Evolutionary conservation across 2,113 vertebrate genomes (phyloP), one percentile per base, ranked within the genome.

Genomic region (Paralichthys olivaceus): DNA sequence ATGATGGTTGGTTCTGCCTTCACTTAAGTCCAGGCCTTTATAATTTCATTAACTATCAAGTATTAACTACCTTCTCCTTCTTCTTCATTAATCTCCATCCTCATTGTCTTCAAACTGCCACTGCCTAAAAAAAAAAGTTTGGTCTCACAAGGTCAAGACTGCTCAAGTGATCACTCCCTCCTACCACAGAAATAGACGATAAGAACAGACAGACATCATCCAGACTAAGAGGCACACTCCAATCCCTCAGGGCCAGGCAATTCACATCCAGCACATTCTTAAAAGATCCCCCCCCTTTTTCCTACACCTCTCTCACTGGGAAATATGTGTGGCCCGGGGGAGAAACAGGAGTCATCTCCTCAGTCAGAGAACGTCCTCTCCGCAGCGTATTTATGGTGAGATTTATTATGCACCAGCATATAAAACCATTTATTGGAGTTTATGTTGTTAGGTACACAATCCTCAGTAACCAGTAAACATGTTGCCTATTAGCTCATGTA

Each of bases 381-480:
- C 56, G 7, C 79, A 60, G 28, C 28, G 29, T 79, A 83, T 93
- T 93, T 93, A 94, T 84, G 80, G 84, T 87, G 59, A 6, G 57
- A 72, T 92, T 93, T 89, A 92, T 84, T 81, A 85, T 86, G 72
- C 74, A 77, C 45, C 71, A 90, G 87, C 80, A 67, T 85, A 91
- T 94, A 93, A 93, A 94, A 89, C 72, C 55, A 62, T 93, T 93
- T 93, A 92, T 91, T 87, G 64, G 90, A 85, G 75, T 85, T 93
- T 91, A 92, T 94, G 93, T 94, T 95, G 92, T 92, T 89, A 87
- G 83, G 80, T 87, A 93, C 93, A 93, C 91, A 92, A 78, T 86
- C 62, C 80, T 84, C 77, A 87, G 92, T 93, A 93, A 85, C 92
- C 92, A 93, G 92, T 93, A 93, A 94, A 94, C 93, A 92, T 84